Conservation (phyloP, 1,140 invertebrate genomes). For the Drosophila varians region DNA sequence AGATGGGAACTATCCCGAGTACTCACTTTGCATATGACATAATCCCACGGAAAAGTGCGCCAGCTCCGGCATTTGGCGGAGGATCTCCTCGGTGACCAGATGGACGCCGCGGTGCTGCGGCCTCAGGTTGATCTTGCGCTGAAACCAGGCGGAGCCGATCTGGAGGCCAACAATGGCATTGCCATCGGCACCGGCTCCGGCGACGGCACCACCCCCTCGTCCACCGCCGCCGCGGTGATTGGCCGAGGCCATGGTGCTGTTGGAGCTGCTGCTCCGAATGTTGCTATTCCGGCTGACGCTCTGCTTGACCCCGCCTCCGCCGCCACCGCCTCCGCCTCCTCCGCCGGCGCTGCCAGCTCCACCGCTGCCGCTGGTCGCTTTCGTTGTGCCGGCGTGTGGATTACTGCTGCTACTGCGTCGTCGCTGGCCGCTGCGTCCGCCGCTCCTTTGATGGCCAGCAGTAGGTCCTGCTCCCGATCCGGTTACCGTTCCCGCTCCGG, state of each 20-base stretch:
- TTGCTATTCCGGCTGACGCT: slow-evolving; percentile 83
- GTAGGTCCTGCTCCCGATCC: slow-evolving; percentile 21
- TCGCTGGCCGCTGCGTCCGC: slow-evolving; percentile 71
- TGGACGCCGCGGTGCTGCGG: slow-evolving; percentile 97
- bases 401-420: slow-evolving; percentile 83
- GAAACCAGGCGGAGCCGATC: slow-evolving; percentile 97
- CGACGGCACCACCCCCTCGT: slow-evolving; percentile 84
- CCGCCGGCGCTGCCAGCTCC: slow-evolving; percentile 80
- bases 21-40: slow-evolving; percentile 98
- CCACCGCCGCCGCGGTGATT: slow-evolving; percentile 85
- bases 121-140: slow-evolving; percentile 96
- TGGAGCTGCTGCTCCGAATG: slow-evolving; percentile 83
- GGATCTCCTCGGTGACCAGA: slow-evolving; percentile 97
- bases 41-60: slow-evolving; percentile 96
- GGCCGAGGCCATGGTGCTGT: slow-evolving; percentile 83
- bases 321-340: slow-evolving; percentile 62
- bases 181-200: slow-evolving; percentile 86
- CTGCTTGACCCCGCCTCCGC: slow-evolving; percentile 70
- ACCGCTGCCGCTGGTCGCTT: slow-evolving; percentile 78
- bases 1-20: background rate
- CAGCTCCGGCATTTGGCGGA: slow-evolving; percentile 96
- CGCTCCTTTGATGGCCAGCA: slow-evolving; percentile 52
- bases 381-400: slow-evolving; percentile 79
- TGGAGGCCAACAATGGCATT: slow-evolving; percentile 86
- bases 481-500: slow-evolving; percentile 36